These are phyloP conservation scores for Apostichopus japonicus DNA, from an alignment of 35 echinoderm and acorn worm genomes.

Conservation along the genomic window DNA sequence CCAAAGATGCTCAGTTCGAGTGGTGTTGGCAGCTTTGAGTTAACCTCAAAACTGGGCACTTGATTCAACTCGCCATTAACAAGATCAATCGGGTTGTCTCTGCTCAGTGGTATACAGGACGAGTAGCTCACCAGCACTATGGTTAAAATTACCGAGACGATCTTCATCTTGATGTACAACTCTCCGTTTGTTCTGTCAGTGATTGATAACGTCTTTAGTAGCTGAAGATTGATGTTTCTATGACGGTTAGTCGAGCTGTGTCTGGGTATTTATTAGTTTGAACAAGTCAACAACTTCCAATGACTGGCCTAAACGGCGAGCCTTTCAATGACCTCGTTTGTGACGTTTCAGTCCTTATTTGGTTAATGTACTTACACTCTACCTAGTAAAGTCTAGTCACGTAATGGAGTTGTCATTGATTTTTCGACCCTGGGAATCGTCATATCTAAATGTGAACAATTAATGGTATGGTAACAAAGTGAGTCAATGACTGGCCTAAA, in stretches of 20 bases:
- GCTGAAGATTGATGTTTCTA: background rate
- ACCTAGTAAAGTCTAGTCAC: too few species aligned
- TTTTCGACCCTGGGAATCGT: background rate
- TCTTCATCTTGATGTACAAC: background rate
- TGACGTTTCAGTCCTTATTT: background rate
- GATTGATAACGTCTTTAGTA: background rate
- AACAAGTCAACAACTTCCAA: background rate
- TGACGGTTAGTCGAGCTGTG: background rate
- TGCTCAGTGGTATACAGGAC: background rate
- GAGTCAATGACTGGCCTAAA: background rate
- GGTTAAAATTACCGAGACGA: background rate
- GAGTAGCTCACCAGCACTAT: background rate
- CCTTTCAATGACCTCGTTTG: background rate
- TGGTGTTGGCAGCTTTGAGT: background rate
- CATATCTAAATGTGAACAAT: too few species aligned
- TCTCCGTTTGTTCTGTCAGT: background rate
- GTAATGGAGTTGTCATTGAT: background rate
- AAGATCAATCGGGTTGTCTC: background rate
- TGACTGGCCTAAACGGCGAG: background rate
- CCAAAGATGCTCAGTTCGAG: conserved; percentile 33
- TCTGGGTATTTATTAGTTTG: background rate
- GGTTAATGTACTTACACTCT: background rate
- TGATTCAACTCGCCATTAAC: background rate
- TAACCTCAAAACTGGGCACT: background rate
- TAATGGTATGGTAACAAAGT: too few species aligned